A percentile compares a stretch with the other conserved stretches of the same genome.
phyloP scores from a whole-genome alignment of 2,113 vertebrate species.

The Zootoca vivipara region DNA sequence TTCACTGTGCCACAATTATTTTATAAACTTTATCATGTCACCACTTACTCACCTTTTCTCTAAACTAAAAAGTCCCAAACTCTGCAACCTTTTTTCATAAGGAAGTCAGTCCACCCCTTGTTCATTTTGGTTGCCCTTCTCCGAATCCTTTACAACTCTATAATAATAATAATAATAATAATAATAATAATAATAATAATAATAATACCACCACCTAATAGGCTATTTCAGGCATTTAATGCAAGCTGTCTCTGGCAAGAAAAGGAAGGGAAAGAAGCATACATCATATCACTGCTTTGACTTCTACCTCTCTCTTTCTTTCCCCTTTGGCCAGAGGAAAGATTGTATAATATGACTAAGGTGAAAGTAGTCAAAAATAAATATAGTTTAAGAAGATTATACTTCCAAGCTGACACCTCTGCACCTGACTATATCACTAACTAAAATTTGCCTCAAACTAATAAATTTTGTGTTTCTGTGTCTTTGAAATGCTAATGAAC shows the following conservation, averaged over 20 bases:
- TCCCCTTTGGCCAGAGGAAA: neutral
- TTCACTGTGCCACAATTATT: too few relatives aligned
- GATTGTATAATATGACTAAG: neutral
- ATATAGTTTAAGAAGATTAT: neutral
- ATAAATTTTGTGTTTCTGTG: neutral
- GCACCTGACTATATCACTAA: neutral
- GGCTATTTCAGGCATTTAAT: neutral
- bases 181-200: too few relatives aligned
- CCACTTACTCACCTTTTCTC: too few relatives aligned
- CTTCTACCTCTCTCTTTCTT: neutral
- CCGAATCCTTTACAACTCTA: too few relatives aligned
- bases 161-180: too few relatives aligned
- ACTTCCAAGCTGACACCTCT: neutral
- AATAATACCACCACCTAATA: too few relatives aligned
- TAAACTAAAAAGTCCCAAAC: too few relatives aligned
- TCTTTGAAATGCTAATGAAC: conserved; percentile 23
- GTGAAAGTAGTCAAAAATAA: neutral
- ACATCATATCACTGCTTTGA: neutral
- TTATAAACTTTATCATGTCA: too few relatives aligned
- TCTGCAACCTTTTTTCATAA: too few relatives aligned
- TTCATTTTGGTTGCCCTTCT: too few relatives aligned
- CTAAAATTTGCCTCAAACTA: conserved; percentile 2
- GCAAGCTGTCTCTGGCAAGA: neutral
- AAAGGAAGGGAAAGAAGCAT: neutral
- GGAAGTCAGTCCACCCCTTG: too few relatives aligned